Conservation (phyloP, 2,797 vertebrate genomes). For the Heteromormyrus szaboi region DNA sequence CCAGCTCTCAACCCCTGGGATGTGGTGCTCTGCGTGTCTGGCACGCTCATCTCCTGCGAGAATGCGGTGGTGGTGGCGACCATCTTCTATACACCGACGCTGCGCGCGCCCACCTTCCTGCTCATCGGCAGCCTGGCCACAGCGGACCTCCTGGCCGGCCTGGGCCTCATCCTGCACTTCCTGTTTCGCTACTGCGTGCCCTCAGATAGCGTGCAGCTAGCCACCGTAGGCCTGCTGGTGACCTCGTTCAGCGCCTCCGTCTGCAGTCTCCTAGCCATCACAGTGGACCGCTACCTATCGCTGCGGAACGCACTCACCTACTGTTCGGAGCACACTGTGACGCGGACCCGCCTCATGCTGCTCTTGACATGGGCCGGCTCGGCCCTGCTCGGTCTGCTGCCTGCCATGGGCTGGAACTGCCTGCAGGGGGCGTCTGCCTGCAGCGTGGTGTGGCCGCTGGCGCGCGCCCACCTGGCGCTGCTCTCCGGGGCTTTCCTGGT, state of each 20-base stretch:
- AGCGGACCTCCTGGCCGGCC: slow-evolving; percentile 81
- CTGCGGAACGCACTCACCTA: slow-evolving; percentile 87
- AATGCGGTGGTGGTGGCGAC: slow-evolving; percentile 83
- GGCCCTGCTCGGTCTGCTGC: slow-evolving; percentile 70
- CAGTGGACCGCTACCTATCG: slow-evolving; percentile 87
- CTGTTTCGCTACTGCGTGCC: slow-evolving; percentile 69
- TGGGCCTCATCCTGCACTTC: slow-evolving; percentile 81
- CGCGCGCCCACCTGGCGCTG: slow-evolving; percentile 74
- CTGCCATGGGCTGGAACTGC: slow-evolving; percentile 86
- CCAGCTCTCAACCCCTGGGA: slow-evolving; percentile 74
- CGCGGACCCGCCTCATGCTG: slow-evolving; percentile 73
- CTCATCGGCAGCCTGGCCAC: slow-evolving; percentile 81
- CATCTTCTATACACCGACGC: slow-evolving; percentile 74
- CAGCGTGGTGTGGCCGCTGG: slow-evolving; percentile 76
- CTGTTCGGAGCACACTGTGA: slow-evolving; percentile 73
- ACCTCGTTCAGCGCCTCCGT: slow-evolving; percentile 81
- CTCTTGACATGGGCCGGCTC: slow-evolving; percentile 76
- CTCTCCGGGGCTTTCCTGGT: slow-evolving; percentile 77
- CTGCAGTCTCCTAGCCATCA: slow-evolving; percentile 82
- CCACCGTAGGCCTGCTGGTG: slow-evolving; percentile 77
- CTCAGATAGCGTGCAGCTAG: slow-evolving; percentile 64
- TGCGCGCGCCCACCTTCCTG: slow-evolving; percentile 82
- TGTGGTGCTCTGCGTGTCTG: slow-evolving; percentile 76
- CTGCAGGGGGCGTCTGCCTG: slow-evolving; percentile 62
- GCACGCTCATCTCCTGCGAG: slow-evolving; percentile 81